Percentiles rank a stretch among this genome's conserved stretches.
phyloP scores from a whole-genome alignment of 2,113 vertebrate genomes.

The Machaerirhynchus nigripectus region DNA sequence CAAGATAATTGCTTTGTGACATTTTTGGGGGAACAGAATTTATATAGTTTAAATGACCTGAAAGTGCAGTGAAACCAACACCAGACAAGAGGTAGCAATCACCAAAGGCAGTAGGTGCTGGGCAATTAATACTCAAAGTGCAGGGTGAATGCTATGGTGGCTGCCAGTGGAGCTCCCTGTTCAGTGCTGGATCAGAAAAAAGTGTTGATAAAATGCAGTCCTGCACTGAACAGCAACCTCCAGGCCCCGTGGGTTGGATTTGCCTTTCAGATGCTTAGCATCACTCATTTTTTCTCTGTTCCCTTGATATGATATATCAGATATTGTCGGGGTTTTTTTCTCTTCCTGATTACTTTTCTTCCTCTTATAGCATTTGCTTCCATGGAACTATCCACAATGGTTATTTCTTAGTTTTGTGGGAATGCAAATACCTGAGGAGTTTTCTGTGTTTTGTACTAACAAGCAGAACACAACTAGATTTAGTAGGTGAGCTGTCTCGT shows the following conservation, averaged over 20 bases:
- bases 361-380: background rate
- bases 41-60: background rate
- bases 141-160: background rate
- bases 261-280: background rate
- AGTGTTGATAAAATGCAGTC: background rate
- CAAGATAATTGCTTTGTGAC: background rate
- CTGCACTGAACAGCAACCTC: background rate
- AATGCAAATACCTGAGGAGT: background rate
- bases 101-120: background rate
- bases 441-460: background rate
- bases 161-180: background rate
- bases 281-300: background rate
- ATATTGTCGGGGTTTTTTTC: accelerated
- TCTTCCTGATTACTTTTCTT: background rate
- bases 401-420: background rate
- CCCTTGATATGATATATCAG: background rate
- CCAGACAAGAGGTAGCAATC: background rate
- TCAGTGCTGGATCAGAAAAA: background rate
- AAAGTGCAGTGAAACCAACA: background rate
- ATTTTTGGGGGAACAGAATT: background rate
- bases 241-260: background rate
- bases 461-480: background rate
- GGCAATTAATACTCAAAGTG: background rate
- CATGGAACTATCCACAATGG: no score
- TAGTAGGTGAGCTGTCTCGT: background rate